phyloP scores from a whole-genome alignment of 2,797 vertebrate genomes.

The Pseudochirops cupreus region DNA sequence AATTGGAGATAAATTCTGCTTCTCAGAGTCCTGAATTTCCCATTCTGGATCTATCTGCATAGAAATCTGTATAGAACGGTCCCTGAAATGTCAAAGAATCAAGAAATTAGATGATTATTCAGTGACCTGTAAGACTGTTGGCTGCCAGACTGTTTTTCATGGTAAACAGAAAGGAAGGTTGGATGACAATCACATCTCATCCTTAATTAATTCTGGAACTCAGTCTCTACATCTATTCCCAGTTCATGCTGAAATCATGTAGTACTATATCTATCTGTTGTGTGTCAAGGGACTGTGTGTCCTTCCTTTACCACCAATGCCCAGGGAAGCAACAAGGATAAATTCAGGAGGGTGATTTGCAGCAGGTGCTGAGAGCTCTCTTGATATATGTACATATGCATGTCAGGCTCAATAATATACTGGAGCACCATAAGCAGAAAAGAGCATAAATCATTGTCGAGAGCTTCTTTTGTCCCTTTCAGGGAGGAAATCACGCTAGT shows the following conservation, averaged over 20 bases:
- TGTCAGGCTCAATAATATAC: slow-evolving; percentile 86
- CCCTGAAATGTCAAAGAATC: slow-evolving; percentile 76
- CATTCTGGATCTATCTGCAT: slow-evolving; percentile 44
- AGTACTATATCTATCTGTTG: slow-evolving; percentile 56
- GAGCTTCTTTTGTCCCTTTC: slow-evolving; percentile 77
- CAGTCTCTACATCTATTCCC: slow-evolving; percentile 36
- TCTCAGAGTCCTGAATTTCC: slow-evolving; percentile 56
- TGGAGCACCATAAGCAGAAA: slow-evolving; percentile 72
- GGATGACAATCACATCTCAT: slow-evolving; percentile 71
- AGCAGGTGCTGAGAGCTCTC: slow-evolving; percentile 71
- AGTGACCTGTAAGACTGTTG: slow-evolving; percentile 78
- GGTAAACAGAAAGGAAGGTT: slow-evolving; percentile 78
- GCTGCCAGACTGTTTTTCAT: slow-evolving; percentile 75
- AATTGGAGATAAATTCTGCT: slow-evolving; percentile 56
- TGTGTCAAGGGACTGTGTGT: slow-evolving; percentile 53
- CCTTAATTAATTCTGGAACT: slow-evolving; percentile 76
- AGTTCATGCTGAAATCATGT: slow-evolving; percentile 60
- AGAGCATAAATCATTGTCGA: slow-evolving; percentile 89
- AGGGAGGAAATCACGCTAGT: slow-evolving; percentile 75
- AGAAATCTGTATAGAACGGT: slow-evolving; percentile 65
- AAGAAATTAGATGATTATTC: slow-evolving; percentile 70
- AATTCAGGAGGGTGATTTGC: slow-evolving; percentile 60
- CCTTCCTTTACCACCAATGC: slow-evolving; percentile 56
- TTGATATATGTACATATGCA: slow-evolving; percentile 81
- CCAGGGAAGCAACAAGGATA: slow-evolving; percentile 71